Percentiles rank a stretch among this genome's conserved stretches.
phyloP scores from a whole-genome alignment of 2,113 vertebrate species.

The Microcebus lehilahytsara region DNA sequence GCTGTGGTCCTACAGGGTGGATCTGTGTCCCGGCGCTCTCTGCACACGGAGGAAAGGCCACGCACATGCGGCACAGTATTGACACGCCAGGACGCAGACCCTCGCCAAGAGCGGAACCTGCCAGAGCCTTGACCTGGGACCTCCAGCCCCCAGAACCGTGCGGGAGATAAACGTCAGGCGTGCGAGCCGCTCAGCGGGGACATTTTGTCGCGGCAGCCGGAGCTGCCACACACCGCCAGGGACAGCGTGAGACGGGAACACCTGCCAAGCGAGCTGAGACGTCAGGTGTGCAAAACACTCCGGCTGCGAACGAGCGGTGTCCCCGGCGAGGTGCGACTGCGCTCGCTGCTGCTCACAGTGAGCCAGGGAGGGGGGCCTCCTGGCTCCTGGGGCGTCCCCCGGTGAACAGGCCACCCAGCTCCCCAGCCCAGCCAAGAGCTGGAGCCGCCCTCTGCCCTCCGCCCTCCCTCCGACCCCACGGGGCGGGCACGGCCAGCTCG shows the following conservation, averaged over 20 bases:
- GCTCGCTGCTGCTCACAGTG: rapidly evolving
- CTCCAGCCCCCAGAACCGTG: no score
- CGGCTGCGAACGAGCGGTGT: rapidly evolving
- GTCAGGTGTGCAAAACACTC: no score
- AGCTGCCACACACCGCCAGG: rapidly evolving
- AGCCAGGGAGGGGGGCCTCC: rapidly evolving
- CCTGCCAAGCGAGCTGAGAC: not conserved
- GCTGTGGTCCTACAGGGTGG: not conserved
- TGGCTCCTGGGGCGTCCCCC: rapidly evolving
- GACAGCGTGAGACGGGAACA: rapidly evolving
- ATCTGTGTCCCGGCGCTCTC: not conserved
- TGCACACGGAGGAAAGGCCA: rapidly evolving
- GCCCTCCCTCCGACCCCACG: no score
- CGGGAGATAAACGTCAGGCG: rapidly evolving
- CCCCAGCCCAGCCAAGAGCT: not conserved
- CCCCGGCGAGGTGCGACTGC: not conserved
- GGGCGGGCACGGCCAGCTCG: no score
- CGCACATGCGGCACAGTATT: rapidly evolving
- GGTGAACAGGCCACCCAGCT: no score
- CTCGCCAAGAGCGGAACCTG: no score
- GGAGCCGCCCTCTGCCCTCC: not conserved
- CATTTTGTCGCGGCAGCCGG: rapidly evolving
- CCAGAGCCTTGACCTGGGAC: rapidly evolving
- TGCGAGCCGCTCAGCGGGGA: rapidly evolving
- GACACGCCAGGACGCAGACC: rapidly evolving